Base-by-base conservation (phyloP, 23 tunicate species). In the Phallusia fumigata region DNA sequence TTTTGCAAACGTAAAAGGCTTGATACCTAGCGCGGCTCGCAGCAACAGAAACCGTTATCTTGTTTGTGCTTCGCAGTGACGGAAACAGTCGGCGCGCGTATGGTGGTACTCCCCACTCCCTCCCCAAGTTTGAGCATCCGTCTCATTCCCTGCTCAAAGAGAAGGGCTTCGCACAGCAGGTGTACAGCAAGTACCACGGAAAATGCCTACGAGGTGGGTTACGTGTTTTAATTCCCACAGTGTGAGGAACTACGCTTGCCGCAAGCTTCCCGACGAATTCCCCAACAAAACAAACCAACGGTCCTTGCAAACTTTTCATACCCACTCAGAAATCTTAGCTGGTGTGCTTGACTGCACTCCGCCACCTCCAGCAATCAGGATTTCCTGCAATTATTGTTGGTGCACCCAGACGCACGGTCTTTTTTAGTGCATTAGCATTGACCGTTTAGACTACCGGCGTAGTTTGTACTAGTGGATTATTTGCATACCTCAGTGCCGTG, bases 101-200 rank as follows among this genome's bases (percentile, higher is more conserved):
- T 30, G 35, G 64, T 18, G 84, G 86, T 49, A 65, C 91, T 35
- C 91, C 91, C 16, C 81, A 81, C 35, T 76, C 86, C 36, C 84
- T 87, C 44, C 91, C 91, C 45, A 87, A 87, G 78, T 87, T 87
- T 53, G 92, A 90, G 78, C 95, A 95, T 76, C 93, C 95, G 10
- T 90, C 95, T 0, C 95, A 88, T 36, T 78, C 87, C 10, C 31
- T 95, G 80, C 87, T 95, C 78, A 95, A 95, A 53, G 88, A 86
- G 64, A 92, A 90, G 34, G 94, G 94, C 12, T 96, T 93, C 74
- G 95, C 90, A 15, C 96, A 96, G 84, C 91, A 82, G 76, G 90
- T 83, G 33, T 96, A 91, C 84, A 74, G 85, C 76, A 91, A 91
- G 64, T 96, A 87, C 85, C 96, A 85, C 64, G 50, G 58, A 16